Evolutionary conservation across 30 jellyfish, hydroid and myxozoan genomes (phyloP).

Genomic region (Chrysaora quinquecirrha): DNA sequence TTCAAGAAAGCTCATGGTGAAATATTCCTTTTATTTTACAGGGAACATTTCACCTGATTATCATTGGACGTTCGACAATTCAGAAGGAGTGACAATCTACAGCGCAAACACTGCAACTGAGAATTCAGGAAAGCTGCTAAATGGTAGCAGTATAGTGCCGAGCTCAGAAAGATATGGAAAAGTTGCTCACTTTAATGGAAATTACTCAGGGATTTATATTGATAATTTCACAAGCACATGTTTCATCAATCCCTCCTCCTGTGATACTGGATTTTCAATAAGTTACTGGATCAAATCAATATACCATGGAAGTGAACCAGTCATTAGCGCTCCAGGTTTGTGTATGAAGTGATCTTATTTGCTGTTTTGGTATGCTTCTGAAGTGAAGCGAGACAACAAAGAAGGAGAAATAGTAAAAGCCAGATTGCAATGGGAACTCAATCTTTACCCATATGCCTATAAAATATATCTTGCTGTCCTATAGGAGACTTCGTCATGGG

Average conservation of each 20-base stretch:
- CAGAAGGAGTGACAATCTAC: constrained; percentile 5
- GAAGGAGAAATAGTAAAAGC: no score
- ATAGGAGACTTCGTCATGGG: no score
- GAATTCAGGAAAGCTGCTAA: constrained; percentile 22
- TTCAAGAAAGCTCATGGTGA: no score
- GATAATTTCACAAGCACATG: constrained; percentile 55
- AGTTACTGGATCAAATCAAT: constrained; percentile 44
- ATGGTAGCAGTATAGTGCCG: constrained; percentile 16
- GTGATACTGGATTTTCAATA: constrained; percentile 31
- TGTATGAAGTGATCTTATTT: no score
- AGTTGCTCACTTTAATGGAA: constrained; percentile 40
- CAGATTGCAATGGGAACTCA: no score
- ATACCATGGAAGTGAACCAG: not conserved
- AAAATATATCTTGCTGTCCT: no score
- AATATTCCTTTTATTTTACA: no score
- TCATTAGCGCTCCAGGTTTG: not conserved
- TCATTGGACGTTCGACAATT: constrained; percentile 52
- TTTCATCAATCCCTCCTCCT: constrained; percentile 27
- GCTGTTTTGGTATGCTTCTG: no score
- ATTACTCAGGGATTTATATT: constrained; percentile 29
- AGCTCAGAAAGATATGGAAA: constrained; percentile 30
- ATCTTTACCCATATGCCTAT: no score
- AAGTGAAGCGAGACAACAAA: no score
- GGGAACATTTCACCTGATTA: constrained; percentile 33
- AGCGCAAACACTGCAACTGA: constrained; percentile 29